Conservation (phyloP, 1,140 invertebrate species). For the Aplysia californica region DNA sequence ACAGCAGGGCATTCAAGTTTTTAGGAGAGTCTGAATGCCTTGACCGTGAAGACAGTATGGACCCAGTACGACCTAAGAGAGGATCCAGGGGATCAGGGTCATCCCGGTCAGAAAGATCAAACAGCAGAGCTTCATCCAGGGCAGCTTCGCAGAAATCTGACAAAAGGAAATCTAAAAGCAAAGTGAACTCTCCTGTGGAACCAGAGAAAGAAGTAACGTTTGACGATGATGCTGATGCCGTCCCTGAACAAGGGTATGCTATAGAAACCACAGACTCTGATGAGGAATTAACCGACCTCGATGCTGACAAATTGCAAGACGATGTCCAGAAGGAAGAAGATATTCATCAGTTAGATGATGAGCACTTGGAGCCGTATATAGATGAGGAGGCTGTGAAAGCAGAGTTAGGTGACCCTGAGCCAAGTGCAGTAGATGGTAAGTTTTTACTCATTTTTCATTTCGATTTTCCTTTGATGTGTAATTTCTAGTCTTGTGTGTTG, state of each 20-base stretch:
- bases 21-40: not conserved
- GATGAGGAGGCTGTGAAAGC: not conserved
- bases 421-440: not conserved
- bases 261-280: not conserved
- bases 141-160: no score
- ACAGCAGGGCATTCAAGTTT: not conserved
- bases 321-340: not conserved
- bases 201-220: no score
- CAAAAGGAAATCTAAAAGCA: no score
- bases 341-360: not conserved
- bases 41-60: not conserved
- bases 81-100: not conserved
- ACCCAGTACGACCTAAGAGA: not conserved
- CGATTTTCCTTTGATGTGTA: not conserved
- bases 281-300: not conserved
- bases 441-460: not conserved
- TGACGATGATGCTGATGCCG: not conserved
- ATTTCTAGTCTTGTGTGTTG: no score
- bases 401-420: not conserved
- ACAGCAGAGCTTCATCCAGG: not conserved
- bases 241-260: not conserved
- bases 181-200: no score
- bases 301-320: not conserved
- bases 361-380: not conserved
- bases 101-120: not conserved